Conservation (phyloP, 2,113 vertebrate species). For the Piprites chloris region DNA sequence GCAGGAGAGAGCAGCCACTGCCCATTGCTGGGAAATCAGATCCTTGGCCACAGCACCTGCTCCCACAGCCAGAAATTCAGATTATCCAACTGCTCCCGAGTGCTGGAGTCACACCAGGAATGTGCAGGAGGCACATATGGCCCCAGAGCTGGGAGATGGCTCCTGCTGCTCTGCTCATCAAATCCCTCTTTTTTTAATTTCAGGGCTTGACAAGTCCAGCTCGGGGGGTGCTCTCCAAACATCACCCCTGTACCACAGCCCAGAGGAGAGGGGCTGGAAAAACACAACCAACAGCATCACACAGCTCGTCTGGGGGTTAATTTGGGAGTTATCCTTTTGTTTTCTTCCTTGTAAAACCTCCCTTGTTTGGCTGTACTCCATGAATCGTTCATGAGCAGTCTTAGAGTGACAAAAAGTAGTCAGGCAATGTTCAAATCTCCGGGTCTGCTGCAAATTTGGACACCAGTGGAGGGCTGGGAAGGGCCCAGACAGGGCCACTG, state of each 20-base stretch:
- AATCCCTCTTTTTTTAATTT: background rate
- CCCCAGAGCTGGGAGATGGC: background rate
- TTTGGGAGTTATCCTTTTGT: background rate
- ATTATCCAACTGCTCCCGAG: background rate
- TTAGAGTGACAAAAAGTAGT: background rate
- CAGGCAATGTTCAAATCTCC: background rate
- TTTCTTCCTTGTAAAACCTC: background rate
- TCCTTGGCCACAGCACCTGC: background rate
- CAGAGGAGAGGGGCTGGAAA: background rate
- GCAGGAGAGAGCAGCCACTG: background rate
- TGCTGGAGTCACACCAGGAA: background rate
- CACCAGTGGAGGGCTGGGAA: background rate
- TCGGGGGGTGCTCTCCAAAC: background rate
- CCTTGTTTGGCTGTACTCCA: background rate
- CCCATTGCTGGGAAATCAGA: background rate
- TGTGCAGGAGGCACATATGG: background rate
- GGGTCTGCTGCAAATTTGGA: background rate
- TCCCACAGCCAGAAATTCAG: background rate
- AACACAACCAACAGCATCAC: background rate
- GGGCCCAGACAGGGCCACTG: background rate
- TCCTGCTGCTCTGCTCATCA: background rate
- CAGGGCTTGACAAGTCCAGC: background rate
- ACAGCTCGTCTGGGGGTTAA: background rate
- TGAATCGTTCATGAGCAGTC: background rate
- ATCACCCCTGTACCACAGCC: background rate